Base-by-base conservation (phyloP, 2,113 vertebrate genomes). In the Holacanthus passer region DNA sequence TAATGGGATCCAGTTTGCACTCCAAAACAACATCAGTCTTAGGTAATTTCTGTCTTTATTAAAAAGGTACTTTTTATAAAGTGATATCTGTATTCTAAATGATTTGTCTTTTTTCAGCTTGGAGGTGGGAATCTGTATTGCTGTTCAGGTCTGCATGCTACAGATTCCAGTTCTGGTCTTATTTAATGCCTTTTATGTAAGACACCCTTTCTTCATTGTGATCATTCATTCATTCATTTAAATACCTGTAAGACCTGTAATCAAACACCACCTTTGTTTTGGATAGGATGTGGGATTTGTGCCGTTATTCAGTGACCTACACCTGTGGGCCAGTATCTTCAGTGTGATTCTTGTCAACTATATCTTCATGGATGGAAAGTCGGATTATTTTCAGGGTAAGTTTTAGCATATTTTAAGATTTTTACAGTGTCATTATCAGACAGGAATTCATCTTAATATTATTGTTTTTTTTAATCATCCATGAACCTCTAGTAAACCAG, bases 61-160 rank as follows among this genome's bases (percentile, higher is more conserved):
- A 20, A 22, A 53, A 11, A 71, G 6, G 12, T 39, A 8, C 20
- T 71, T 14, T 53, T 37, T 37, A 31, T 20, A 11, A 53, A 5
- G 13, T 2, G 0, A 5, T 45, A 1, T 37, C 27, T 67, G 16
- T 41, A 12, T 75, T 29, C 24, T 76, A 11, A 68, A 45, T 11
- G 12, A 1, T n/a, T 52, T 66, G 71, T 76, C 7, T 47, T 24
- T 69, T 81, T 43, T 35, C 87, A 98, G 97, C 89, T 94, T 97
- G 13, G 97, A 98, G 90, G 97, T 97, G 0, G 97, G 97, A 69
- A 96, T 95, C 84, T 97, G 96, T 81, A 96, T 97, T 0, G 97
- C 97, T 0, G 97, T 97, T 37, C 97, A 98, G 89, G 97, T 98
- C 64, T 98, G 97, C 94, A 97, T 97, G 97, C 89, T 97, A 24